Conservation (phyloP, 2,797 vertebrate genomes). For the Silurus lanzhouensis region DNA sequence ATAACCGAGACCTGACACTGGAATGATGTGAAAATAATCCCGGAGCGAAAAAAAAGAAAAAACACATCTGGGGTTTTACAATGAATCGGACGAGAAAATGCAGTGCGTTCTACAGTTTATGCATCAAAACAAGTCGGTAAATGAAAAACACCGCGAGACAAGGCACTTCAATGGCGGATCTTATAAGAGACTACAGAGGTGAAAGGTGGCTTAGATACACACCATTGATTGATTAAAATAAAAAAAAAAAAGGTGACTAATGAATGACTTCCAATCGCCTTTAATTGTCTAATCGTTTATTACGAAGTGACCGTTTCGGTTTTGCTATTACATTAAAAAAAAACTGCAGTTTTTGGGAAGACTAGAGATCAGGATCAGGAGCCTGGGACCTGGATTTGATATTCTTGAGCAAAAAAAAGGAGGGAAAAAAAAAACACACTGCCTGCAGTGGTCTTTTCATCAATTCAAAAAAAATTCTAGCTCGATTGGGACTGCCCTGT, state of each 20-base stretch:
- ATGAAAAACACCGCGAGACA: background rate
- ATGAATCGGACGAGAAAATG: too few species aligned
- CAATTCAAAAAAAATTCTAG: background rate
- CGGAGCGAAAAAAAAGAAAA: too few species aligned
- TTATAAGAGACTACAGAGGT: background rate
- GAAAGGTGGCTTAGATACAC: background rate
- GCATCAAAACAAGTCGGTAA: background rate
- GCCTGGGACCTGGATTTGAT: background rate
- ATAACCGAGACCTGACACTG: background rate
- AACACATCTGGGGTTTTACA: too few species aligned
- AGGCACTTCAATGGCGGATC: background rate
- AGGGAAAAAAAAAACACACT: background rate
- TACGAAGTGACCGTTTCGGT: background rate
- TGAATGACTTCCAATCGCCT: background rate
- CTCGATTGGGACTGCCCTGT: background rate
- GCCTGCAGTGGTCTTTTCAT: slow-evolving; percentile 38
- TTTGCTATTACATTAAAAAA: background rate
- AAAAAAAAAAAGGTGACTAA: too few species aligned
- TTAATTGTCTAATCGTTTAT: background rate
- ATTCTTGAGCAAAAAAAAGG: background rate
- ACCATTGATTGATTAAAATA: background rate
- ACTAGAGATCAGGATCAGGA: background rate
- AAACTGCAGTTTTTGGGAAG: background rate
- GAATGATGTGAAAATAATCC: too few species aligned
- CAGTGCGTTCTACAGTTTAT: background rate